Evolutionary conservation across 2,797 vertebrate species (phyloP), one percentile per base, ranked within the genome.

Genomic region (Tachyglossus aculeatus): DNA sequence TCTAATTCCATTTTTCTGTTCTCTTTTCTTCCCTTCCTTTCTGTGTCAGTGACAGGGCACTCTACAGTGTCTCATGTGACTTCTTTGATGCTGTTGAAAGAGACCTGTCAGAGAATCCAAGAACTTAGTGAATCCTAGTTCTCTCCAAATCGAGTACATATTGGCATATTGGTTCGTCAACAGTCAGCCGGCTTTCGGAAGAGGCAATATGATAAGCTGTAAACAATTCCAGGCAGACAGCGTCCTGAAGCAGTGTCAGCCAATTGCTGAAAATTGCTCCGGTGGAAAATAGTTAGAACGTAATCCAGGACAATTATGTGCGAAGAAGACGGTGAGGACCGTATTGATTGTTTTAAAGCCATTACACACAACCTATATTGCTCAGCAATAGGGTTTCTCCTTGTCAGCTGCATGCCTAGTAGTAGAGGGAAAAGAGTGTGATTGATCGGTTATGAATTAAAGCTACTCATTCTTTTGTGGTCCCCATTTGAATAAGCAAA

Each of bases 321-420:
- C 82, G 82, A 86, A 78, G 53, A 9, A 1, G 31, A n/a, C 74
- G 39, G 70, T 86, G 76, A 81, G 83, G 83, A 47, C 66, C 37
- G 11, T 78, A 89, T 88, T 82, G 84, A 87, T 90, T 84, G 80
- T 82, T 86, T 87, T 83, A 90, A 91, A 88, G 31, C 31, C 12
- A 13, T 76, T 36, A 81, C 58, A 70, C 40, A 51, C 36, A 31
- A 71, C 71, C 64, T 86, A 54, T 87, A 59, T 45, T 48, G 34
- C 74, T 79, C 74, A 86, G 48, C 40, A 61, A 19, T 74, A 10
- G 44, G 38, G 73, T 41, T 80, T 24, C 36, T 79, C 59, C 83
- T 80, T 78, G 32, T 63, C 40, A 81, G 15, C 40, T 48, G 40
- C 57, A 69, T 77, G 24, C 40, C 63, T 85, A 45, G n/a, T 38